These are phyloP conservation scores for Neomicropteryx cornuta DNA, from an alignment of 1,140 invertebrate species.

Conservation along the genomic window DNA sequence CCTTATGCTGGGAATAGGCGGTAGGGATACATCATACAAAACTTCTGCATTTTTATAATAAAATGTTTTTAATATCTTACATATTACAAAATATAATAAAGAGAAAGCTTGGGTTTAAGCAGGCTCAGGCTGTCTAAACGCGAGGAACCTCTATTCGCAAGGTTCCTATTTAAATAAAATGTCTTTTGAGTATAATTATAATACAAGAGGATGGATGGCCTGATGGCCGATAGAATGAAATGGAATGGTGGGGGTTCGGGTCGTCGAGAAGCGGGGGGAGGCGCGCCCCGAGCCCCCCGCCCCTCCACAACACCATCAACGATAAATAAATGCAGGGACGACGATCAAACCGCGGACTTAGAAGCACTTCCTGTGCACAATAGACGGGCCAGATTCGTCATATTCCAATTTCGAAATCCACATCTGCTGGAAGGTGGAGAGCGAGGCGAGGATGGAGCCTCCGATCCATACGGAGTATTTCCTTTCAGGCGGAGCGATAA, in stretches of 20 bases:
- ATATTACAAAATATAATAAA: conserved; percentile 13
- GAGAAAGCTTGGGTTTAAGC: conserved; percentile 11
- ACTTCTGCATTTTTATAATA: conserved; percentile 13
- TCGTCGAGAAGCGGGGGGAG: conserved; percentile 3
- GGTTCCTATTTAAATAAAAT: too few species aligned
- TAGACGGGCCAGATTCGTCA: conserved; percentile 67
- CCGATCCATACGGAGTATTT: conserved; percentile 71
- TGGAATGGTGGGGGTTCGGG: not conserved
- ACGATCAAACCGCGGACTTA: conserved; percentile 30
- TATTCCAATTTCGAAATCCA: conserved; percentile 76
- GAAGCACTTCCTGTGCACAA: conserved; percentile 68
- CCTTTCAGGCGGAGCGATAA: conserved; percentile 69
- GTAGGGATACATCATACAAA: too few species aligned
- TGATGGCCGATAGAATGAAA: too few species aligned
- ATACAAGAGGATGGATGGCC: too few species aligned
- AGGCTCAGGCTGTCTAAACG: conserved; percentile 10
- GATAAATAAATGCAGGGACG: conserved; percentile 5
- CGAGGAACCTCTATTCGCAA: conserved; percentile 1
- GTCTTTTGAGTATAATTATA: too few species aligned
- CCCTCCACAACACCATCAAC: not conserved
- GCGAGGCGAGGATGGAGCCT: conserved; percentile 69
- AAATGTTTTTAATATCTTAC: conserved; percentile 15
- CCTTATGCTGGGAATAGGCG: too few species aligned
- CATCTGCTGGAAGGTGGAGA: conserved; percentile 80
- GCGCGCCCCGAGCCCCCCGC: conserved; percentile 2